Percentiles rank a stretch among this genome's conserved stretches.
phyloP scores from a whole-genome alignment of 2,113 vertebrate species.

The Campylomormyrus tamandua region DNA sequence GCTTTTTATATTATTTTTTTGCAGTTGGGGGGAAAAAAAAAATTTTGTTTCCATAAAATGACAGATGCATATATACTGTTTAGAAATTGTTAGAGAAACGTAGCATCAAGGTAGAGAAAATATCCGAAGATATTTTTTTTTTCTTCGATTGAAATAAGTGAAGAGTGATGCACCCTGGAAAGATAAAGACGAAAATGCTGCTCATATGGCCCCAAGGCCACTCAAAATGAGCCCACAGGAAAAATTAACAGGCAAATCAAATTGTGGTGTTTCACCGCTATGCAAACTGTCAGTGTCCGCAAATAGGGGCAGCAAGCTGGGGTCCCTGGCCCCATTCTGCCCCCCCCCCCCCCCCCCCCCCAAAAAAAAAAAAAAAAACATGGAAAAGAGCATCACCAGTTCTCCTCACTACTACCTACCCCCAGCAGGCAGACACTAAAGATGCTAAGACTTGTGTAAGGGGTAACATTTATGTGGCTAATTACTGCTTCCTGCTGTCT shows the following conservation, averaged over 20 bases:
- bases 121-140: background rate
- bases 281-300: background rate
- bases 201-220: background rate
- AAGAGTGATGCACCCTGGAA: background rate
- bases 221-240: background rate
- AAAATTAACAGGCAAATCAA: background rate
- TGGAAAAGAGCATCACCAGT: background rate
- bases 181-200: background rate
- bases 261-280: background rate
- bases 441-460: background rate
- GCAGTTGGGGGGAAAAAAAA: background rate
- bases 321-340: background rate
- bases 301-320: background rate
- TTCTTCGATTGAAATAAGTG: background rate
- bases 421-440: background rate
- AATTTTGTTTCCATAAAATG: background rate
- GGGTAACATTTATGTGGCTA: slow-evolving; percentile 14
- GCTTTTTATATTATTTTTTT: background rate
- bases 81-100: background rate
- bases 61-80: background rate
- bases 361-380: background rate
- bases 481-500: slow-evolving; percentile 23
- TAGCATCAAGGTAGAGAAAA: background rate
- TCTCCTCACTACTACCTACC: background rate
- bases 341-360: background rate